phyloP scores from a whole-genome alignment of 2,888 invertebrate genomes.

The Nineta flava region DNA sequence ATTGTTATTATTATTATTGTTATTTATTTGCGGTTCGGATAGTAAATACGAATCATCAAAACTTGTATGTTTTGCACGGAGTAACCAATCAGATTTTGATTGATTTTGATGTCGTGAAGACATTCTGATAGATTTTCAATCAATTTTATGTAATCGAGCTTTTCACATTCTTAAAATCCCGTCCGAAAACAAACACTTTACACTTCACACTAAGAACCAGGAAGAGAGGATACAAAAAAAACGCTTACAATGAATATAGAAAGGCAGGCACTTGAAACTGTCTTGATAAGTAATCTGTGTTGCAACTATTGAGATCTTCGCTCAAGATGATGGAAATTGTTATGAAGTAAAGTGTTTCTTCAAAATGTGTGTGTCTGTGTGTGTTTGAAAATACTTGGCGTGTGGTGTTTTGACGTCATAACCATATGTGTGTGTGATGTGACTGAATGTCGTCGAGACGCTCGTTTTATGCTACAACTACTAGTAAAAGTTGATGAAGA shows the following conservation, averaged over 20 bases:
- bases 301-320: neutral
- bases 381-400: neutral
- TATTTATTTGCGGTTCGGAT: constrained; percentile 4
- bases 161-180: too few relatives aligned
- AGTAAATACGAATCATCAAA: neutral
- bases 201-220: neutral
- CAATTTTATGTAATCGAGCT: neutral
- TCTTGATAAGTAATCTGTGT: too few relatives aligned
- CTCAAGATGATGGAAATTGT: too few relatives aligned
- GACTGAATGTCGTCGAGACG: neutral
- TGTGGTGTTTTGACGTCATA: neutral
- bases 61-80: constrained; percentile 2
- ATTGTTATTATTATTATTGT: too few relatives aligned
- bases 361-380: too few relatives aligned
- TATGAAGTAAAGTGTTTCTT: too few relatives aligned
- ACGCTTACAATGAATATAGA: too few relatives aligned
- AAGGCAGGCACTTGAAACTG: too few relatives aligned
- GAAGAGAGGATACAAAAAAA: neutral
- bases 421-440: neutral
- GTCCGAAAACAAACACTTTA: neutral
- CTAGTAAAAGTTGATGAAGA: too few relatives aligned
- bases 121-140: neutral
- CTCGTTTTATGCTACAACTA: neutral
- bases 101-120: neutral
- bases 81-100: neutral